Evolutionary conservation across 2,888 invertebrate species (phyloP), one percentile per base, ranked within the genome.

Genomic region (Noctua comes): DNA sequence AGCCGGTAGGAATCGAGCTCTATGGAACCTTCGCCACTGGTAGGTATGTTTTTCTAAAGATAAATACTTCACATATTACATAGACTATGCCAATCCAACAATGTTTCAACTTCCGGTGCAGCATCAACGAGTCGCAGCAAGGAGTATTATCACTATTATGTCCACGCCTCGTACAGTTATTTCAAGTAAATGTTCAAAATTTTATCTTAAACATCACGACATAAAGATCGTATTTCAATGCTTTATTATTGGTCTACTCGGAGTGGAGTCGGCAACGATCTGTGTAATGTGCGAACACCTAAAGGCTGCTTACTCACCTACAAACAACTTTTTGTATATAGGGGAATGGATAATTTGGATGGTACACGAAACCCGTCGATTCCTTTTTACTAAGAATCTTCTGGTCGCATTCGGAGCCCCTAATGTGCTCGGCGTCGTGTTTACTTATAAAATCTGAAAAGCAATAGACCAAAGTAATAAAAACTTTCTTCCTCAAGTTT

Each of bases 401-500:
- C 97, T 99, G 99, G 97, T 99, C 99, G 97, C 99, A 99, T 97
- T 99, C 99, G 90, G 99, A 99, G 93, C 99, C 99, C 94, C 98
- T 98, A 94, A 99, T 99, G 97, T 99, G 99, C 97, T 98, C 98
- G 89, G 99, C 99, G 94, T 98, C 98, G 97, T 98, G 98, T 97
- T 98, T 98, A 96, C 98, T 98, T 97, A 98, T 98, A 97, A 99
- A 98, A 98, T 98, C 98, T 99, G 97, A 59, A 88, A 87, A 74
- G 31, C 77, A 86, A 79, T 73, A 71, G 43, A 68, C 65, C 31
- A 68, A 73, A 75, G 77, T 72, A 73, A 85, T 72, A 80, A 72
- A 78, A 85, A 84, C 76, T 80, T 85, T 79, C n/a, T 62, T 71
- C 54, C n/a, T 24, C 64, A 68, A 84, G 36, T 71, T 79, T 40